phyloP scores from a whole-genome alignment of 1,140 invertebrate species.

The Diabrotica virgifera region DNA sequence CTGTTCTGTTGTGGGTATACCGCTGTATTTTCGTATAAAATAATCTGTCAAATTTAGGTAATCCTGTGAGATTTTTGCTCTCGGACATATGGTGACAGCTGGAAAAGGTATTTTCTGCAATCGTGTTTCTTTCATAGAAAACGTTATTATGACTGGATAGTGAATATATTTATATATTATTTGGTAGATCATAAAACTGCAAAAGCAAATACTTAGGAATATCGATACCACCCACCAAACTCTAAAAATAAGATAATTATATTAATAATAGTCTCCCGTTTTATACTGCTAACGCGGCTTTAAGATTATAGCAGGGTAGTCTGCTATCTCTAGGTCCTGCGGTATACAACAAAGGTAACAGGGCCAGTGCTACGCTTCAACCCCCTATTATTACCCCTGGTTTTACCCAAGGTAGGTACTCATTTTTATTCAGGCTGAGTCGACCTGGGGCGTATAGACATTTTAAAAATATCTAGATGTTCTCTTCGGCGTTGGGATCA shows the following conservation, averaged over 20 bases:
- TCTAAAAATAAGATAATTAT: background rate
- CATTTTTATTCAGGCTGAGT: too few relatives aligned
- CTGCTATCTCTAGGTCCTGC: too few relatives aligned
- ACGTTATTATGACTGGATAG: slow-evolving; percentile 56
- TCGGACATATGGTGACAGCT: slow-evolving; percentile 55
- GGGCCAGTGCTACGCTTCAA: too few relatives aligned
- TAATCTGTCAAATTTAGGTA: slow-evolving; percentile 39
- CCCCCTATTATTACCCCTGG: too few relatives aligned
- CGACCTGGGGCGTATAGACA: too few relatives aligned
- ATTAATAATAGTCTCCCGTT: too few relatives aligned
- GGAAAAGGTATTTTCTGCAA: slow-evolving; percentile 57
- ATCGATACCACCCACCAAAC: slow-evolving; percentile 17
- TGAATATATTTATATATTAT: slow-evolving; percentile 54
- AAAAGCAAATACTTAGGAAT: slow-evolving; percentile 4
- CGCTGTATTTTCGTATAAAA: slow-evolving; percentile 50
- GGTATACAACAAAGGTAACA: too few relatives aligned
- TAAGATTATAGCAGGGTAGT: too few relatives aligned
- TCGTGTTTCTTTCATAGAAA: slow-evolving; percentile 51
- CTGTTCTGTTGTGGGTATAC: background rate
- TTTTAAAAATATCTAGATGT: too few relatives aligned
- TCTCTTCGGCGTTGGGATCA: too few relatives aligned
- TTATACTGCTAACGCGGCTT: too few relatives aligned
- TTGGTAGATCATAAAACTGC: slow-evolving; percentile 32
- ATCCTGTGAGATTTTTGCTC: slow-evolving; percentile 42
- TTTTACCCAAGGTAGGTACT: too few relatives aligned